Evolutionary conservation across 1,140 invertebrate species (phyloP), one percentile per base, ranked within the genome.

Genomic region (Bilobella aurantiaca): DNA sequence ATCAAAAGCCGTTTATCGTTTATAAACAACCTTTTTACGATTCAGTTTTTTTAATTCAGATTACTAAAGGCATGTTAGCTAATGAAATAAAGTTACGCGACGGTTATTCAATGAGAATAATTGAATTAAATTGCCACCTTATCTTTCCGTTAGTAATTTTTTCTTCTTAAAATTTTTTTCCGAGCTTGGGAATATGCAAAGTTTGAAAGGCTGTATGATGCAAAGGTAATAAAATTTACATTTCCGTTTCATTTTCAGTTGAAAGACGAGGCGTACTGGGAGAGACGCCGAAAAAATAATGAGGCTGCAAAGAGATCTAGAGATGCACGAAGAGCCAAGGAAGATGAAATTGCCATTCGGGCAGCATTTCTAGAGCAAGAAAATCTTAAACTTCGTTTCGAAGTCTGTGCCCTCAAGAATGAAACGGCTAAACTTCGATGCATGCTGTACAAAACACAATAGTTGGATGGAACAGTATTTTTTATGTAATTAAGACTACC

Each of bases 241-340:
- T 61, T 56, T 12, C 3, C 42, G 42, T 63, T 58, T 12, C 23
- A 29, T 18, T 60, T 74, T 28, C 30, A 73, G 71, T 29, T 69
- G 27, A 90, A 90, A 74, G 91, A 94, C 74, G 84, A 86, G 0
- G 85, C 86, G 0, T 97, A 97, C 75, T 87, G 86, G 79, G 91
- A 93, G 74, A 82, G 91, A 64, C 79, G 94, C 12, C 83, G 87
- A 63, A 94, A 94, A 75, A 97, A 98, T 75, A 98, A 98, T 76
- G 90, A 89, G 70, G 94, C 95, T 0, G 95, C 95, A 0, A 98
- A 98, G 77, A 82, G 92, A 63, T 96, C 92, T 0, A 81, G 95
- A 42, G 93, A 98, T 73, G 86, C 90, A 0, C 81, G 95, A 62
- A 82, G 92, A 71, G 83, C 86, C 16, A 93, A 96, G 75, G 94